phyloP scores from a whole-genome alignment of 2,888 invertebrate species.

The Nemotelus pantherinus region DNA sequence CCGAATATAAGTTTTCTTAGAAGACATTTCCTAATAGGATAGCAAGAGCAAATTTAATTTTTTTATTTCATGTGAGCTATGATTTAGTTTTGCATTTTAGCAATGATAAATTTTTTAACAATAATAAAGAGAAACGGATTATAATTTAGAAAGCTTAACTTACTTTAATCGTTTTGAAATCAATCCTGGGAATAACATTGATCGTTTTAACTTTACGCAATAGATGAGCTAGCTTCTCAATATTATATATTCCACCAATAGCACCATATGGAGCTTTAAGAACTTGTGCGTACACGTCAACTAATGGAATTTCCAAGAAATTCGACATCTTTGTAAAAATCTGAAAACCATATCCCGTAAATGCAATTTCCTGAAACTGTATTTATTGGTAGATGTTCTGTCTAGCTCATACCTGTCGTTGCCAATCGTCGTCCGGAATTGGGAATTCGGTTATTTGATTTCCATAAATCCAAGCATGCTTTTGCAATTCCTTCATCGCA shows the following conservation, averaged over 20 bases:
- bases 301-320: constrained; percentile 63
- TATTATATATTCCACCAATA: constrained; percentile 72
- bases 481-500: constrained; percentile 51
- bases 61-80: background rate
- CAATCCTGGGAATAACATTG: constrained; percentile 16
- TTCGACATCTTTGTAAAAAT: constrained; percentile 65
- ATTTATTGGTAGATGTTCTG: constrained; percentile 14
- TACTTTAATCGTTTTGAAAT: constrained; percentile 23
- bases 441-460: constrained; percentile 50
- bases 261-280: constrained; percentile 69
- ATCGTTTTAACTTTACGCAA: constrained; percentile 12
- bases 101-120: background rate
- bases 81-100: background rate
- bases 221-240: constrained; percentile 60
- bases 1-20: constrained; percentile 7
- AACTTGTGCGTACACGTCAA: constrained; percentile 66
- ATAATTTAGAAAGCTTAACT: background rate
- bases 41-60: background rate
- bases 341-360: constrained; percentile 41
- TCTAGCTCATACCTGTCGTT: constrained; percentile 48
- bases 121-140: background rate
- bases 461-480: constrained; percentile 53
- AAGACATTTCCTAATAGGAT: constrained; percentile 3
- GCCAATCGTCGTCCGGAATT: constrained; percentile 49
- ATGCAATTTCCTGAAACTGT: background rate